Evolutionary conservation across 2,113 vertebrate genomes (phyloP).

Genomic region (Oxyura jamaicensis): DNA sequence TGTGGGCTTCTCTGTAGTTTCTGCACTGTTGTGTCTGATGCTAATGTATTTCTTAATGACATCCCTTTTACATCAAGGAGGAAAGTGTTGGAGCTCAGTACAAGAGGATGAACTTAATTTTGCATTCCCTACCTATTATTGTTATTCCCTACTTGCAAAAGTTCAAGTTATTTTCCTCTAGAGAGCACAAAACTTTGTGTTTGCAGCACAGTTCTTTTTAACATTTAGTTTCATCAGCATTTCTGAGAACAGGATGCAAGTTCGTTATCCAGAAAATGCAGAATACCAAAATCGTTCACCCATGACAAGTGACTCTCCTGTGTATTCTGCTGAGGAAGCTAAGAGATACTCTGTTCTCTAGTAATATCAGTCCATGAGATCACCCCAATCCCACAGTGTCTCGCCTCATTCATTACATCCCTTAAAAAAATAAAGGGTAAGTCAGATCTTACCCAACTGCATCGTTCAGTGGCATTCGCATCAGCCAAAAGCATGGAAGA

Average conservation of each 20-base stretch:
- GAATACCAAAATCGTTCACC: neutral
- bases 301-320: neutral
- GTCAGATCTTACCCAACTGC: neutral
- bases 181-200: neutral
- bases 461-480: accelerated
- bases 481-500: neutral
- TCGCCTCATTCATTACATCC: neutral
- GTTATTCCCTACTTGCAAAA: neutral
- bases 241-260: neutral
- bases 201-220: neutral
- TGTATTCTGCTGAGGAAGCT: neutral
- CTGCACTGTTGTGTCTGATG: neutral
- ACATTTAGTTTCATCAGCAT: neutral
- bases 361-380: neutral
- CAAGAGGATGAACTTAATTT: neutral
- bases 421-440: neutral
- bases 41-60: neutral
- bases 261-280: neutral
- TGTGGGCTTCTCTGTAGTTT: neutral
- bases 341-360: neutral
- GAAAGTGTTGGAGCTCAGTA: neutral
- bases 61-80: neutral
- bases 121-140: neutral
- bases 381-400: neutral
- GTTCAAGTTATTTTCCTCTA: neutral